Evolutionary conservation across 2,888 invertebrate genomes (phyloP).

Genomic region (Macrophya alboannulata): DNA sequence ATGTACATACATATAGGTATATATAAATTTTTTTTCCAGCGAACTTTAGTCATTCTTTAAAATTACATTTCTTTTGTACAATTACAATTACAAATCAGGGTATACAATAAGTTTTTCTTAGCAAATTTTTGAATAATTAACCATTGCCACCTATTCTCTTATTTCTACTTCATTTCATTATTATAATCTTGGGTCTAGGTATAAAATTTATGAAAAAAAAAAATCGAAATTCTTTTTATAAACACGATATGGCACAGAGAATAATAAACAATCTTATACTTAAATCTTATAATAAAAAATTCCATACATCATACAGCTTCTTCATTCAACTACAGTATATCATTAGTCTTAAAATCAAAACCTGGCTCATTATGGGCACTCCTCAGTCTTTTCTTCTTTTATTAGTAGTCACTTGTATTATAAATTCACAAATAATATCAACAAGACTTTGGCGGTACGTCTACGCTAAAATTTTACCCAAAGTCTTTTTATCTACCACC

Average conservation of each 20-base stretch:
- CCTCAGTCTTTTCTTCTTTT: background rate
- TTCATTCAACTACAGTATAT: background rate
- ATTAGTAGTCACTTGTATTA: background rate
- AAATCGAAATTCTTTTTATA: background rate
- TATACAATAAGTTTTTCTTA: background rate
- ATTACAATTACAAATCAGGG: background rate
- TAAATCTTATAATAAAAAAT: too few species aligned
- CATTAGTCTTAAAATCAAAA: background rate
- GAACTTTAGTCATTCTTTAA: background rate
- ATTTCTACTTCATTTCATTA: background rate
- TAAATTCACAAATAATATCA: background rate
- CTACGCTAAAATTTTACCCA: background rate
- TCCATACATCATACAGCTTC: background rate
- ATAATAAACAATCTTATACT: slow-evolving; percentile 40
- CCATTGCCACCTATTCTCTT: background rate
- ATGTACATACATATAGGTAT: background rate
- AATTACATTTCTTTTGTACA: slow-evolving; percentile 12
- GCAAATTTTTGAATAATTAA: background rate
- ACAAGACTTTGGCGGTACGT: background rate
- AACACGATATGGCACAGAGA: slow-evolving; percentile 19
- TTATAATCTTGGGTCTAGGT: slow-evolving; percentile 9
- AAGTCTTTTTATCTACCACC: slow-evolving; percentile 70
- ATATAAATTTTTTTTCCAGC: background rate
- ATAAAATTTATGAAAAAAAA: background rate
- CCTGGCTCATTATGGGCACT: background rate